Conservation (phyloP, 2,113 vertebrate species). For the Platysteira castanea region DNA sequence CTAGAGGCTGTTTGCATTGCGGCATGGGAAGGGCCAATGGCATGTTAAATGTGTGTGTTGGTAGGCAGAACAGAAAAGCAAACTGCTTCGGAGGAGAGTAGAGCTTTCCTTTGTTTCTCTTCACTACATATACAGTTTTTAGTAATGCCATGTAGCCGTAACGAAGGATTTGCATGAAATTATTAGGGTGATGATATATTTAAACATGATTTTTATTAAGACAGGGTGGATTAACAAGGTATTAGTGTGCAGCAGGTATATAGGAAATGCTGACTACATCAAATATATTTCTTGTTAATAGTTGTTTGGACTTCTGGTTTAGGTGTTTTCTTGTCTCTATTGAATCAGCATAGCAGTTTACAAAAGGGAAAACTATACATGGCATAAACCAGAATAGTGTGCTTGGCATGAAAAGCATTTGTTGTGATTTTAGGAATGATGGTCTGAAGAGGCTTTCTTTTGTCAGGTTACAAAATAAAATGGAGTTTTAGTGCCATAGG, state of each 20-base stretch:
- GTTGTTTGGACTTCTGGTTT: background rate
- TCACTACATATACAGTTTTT: background rate
- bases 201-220: background rate
- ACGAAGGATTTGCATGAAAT: background rate
- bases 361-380: background rate
- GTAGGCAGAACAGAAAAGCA: background rate
- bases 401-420: background rate
- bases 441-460: background rate
- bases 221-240: background rate
- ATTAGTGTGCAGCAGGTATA: background rate
- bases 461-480: background rate
- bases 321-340: background rate
- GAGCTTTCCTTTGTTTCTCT: background rate
- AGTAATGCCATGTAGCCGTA: background rate
- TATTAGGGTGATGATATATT: background rate
- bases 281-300: background rate
- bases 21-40: conserved; percentile 13
- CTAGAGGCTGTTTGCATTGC: conserved; percentile 15
- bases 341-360: background rate
- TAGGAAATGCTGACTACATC: background rate
- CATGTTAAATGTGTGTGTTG: background rate
- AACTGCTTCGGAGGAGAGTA: background rate
- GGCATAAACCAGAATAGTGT: background rate
- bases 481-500: background rate
- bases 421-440: background rate